Percentiles rank a stretch among this genome's conserved stretches.
phyloP scores from a whole-genome alignment of 2,113 vertebrate species.

The Merops nubicus region DNA sequence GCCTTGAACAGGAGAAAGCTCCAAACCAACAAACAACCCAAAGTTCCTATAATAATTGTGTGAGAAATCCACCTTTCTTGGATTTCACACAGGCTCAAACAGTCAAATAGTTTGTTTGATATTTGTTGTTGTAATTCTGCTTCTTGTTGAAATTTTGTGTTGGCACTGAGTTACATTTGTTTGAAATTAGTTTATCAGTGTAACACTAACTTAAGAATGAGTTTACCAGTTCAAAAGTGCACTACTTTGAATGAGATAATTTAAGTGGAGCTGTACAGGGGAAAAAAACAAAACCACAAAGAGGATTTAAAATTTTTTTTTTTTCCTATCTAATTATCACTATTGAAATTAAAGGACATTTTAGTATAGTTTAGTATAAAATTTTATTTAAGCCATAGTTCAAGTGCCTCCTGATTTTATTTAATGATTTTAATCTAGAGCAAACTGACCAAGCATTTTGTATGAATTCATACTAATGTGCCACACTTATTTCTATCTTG shows the following conservation, averaged over 20 bases:
- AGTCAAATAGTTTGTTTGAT: constrained; percentile 44
- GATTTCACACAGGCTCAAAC: constrained; percentile 38
- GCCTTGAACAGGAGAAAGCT: neutral
- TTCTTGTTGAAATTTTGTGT: constrained; percentile 37
- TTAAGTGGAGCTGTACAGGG: neutral
- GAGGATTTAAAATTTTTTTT: neutral
- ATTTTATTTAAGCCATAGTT: neutral
- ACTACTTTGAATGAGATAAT: constrained; percentile 5
- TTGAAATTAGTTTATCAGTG: constrained; percentile 55
- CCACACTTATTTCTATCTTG: neutral
- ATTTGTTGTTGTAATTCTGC: constrained; percentile 41
- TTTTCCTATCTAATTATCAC: neutral
- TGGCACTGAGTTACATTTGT: constrained; percentile 36
- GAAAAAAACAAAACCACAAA: neutral
- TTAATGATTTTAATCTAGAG: neutral
- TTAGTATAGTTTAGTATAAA: neutral
- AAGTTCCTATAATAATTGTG: constrained; percentile 16
- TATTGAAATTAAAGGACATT: neutral
- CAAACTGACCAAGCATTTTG: neutral
- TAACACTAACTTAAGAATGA: neutral
- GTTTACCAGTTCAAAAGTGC: constrained; percentile 35
- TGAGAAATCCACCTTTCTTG: constrained; percentile 36
- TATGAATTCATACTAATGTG: neutral
- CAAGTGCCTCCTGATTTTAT: neutral
- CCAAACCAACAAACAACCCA: neutral